These are phyloP conservation scores for Plutella xylostella DNA, from an alignment of 2,888 invertebrate genomes.

Conservation along the genomic window DNA sequence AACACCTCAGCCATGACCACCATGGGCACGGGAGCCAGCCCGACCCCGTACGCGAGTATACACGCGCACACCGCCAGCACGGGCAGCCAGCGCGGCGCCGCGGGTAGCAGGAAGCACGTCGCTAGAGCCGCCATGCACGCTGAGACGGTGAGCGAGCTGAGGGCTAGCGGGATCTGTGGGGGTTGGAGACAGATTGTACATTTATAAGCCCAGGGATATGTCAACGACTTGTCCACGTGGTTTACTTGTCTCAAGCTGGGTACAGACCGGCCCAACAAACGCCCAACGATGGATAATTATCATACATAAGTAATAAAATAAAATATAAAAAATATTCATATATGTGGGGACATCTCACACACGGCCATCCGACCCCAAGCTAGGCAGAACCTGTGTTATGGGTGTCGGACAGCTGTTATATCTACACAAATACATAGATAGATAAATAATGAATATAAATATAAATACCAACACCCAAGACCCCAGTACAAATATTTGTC, in stretches of 20 bases:
- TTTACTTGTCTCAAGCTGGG: too few relatives aligned
- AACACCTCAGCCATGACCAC: slow-evolving; percentile 51
- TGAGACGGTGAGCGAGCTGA: slow-evolving; percentile 38
- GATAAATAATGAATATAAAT: too few relatives aligned
- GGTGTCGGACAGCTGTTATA: too few relatives aligned
- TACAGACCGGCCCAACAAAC: too few relatives aligned
- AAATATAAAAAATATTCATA: neutral
- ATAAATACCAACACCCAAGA: too few relatives aligned
- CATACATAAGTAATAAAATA: too few relatives aligned
- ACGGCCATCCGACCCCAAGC: neutral
- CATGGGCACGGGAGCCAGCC: slow-evolving; percentile 44
- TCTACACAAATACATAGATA: too few relatives aligned
- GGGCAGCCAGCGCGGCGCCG: slow-evolving; percentile 29
- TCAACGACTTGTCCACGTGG: too few relatives aligned
- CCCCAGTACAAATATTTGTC: too few relatives aligned
- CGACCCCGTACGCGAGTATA: slow-evolving; percentile 42
- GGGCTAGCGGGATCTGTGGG: slow-evolving; percentile 36
- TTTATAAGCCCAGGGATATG: too few relatives aligned
- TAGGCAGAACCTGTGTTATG: too few relatives aligned
- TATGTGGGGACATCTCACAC: neutral
- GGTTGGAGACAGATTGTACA: neutral
- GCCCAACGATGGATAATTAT: too few relatives aligned
- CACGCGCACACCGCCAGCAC: slow-evolving; percentile 37
- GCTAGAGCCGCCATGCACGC: slow-evolving; percentile 41
- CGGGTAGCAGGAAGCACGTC: slow-evolving; percentile 30